Evolutionary conservation across 2,113 vertebrate genomes (phyloP).

Genomic region (Lichenostomus cassidix): DNA sequence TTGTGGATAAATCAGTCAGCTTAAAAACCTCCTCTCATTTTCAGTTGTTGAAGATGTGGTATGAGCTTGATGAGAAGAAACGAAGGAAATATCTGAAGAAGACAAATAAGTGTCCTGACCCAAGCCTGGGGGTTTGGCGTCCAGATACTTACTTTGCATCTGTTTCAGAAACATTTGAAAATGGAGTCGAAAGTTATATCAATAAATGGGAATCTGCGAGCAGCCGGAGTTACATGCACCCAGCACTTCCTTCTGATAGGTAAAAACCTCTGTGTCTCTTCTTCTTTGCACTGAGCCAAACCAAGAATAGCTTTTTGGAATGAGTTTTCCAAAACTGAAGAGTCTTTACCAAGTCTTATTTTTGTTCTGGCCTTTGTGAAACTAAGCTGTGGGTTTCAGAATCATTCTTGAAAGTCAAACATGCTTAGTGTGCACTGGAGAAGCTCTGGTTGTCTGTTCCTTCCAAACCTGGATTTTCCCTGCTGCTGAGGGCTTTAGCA

Average conservation of each 20-base stretch:
- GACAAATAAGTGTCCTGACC: constrained; percentile 83
- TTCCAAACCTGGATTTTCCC: background rate
- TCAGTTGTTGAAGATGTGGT: constrained; percentile 87
- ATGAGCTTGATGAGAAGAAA: constrained; percentile 75
- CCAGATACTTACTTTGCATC: constrained; percentile 91
- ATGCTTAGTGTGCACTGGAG: background rate
- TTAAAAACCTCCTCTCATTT: background rate
- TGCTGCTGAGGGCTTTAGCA: background rate
- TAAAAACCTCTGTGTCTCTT: constrained; percentile 10
- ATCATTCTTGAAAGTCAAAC: background rate
- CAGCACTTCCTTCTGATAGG: constrained; percentile 76
- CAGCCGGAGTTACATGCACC: background rate
- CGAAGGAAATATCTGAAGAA: constrained; percentile 82
- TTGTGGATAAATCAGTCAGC: background rate
- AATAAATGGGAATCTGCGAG: constrained; percentile 53
- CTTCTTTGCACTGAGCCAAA: background rate
- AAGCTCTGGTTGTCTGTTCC: background rate
- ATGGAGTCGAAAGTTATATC: constrained; percentile 79
- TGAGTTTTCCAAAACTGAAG: background rate
- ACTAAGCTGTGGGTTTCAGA: background rate
- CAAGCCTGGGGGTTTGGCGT: constrained; percentile 80
- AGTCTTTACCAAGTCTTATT: background rate
- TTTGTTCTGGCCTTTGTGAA: background rate
- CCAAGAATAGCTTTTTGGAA: background rate
- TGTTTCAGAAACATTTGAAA: constrained; percentile 89